Evolutionary conservation across 2,113 vertebrate genomes (phyloP).

Genomic region (Tor tambroides): DNA sequence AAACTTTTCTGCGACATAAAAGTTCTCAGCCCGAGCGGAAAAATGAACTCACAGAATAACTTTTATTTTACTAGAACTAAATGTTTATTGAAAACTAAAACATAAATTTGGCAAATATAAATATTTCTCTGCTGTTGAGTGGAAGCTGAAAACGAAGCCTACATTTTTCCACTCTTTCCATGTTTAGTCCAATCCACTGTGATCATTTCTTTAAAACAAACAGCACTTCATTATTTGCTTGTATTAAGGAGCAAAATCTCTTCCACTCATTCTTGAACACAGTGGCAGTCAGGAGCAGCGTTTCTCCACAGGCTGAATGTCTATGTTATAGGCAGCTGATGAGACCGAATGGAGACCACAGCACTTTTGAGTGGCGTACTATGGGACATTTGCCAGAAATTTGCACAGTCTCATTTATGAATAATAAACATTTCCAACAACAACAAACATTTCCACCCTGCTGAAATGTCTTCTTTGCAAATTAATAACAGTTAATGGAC

Average conservation of each 20-base stretch:
- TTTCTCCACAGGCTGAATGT: not conserved
- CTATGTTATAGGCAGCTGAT: conserved; percentile 11
- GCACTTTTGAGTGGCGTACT: not conserved
- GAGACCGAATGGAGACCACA: not conserved
- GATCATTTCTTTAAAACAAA: conserved; percentile 30
- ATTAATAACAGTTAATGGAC: not conserved
- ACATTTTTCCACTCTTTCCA: not conserved
- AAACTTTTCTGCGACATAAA: not conserved
- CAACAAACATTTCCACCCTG: not conserved
- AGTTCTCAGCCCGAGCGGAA: not conserved
- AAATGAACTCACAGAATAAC: not conserved
- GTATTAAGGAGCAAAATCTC: not conserved
- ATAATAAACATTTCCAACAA: not conserved
- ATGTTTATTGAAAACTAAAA: conserved; percentile 17
- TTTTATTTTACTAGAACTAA: not conserved
- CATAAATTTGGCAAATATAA: not conserved
- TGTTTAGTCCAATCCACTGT: not conserved
- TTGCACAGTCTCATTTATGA: not conserved
- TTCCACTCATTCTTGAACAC: not conserved
- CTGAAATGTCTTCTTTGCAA: not conserved
- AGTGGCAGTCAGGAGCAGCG: not conserved
- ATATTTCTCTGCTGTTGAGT: not conserved
- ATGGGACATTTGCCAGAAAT: not conserved
- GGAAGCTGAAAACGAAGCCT: not conserved
- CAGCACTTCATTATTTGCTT: conserved; percentile 10